Evolutionary conservation across 2,888 invertebrate species (phyloP).

Genomic region (Marronus borbonicus): DNA sequence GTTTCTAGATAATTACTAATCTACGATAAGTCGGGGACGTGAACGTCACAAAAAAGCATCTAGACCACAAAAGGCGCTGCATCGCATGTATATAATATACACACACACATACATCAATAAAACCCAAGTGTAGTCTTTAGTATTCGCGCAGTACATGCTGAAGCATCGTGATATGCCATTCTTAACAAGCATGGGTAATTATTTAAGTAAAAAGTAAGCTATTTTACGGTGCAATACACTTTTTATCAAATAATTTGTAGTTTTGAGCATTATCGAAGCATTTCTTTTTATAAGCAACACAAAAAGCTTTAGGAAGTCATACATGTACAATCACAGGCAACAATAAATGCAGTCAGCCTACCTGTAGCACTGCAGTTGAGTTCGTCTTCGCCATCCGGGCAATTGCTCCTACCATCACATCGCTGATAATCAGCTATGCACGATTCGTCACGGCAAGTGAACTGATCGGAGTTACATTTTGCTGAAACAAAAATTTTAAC

Average conservation of each 20-base stretch:
- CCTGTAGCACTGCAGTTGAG: constrained; percentile 68
- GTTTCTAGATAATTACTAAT: constrained; percentile 23
- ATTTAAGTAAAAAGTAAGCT: neutral
- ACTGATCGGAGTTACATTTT: constrained; percentile 63
- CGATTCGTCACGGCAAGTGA: constrained; percentile 73
- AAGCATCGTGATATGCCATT: no score
- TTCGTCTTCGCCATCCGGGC: constrained; percentile 77
- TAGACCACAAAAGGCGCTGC: constrained; percentile 17
- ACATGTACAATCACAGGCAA: neutral
- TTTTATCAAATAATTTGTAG: neutral
- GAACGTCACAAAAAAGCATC: constrained; percentile 30
- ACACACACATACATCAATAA: constrained; percentile 10
- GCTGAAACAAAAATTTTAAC: constrained; percentile 43
- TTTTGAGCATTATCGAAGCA: constrained; percentile 7
- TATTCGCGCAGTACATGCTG: constrained; percentile 8
- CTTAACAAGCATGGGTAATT: constrained; percentile 12
- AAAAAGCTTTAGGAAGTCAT: neutral
- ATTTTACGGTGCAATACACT: neutral
- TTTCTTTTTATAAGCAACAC: constrained; percentile 18
- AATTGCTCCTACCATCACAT: constrained; percentile 77
- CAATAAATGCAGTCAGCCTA: constrained; percentile 34
- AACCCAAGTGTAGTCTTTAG: neutral
- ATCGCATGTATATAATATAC: neutral
- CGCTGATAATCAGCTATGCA: constrained; percentile 73
- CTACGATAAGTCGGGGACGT: constrained; percentile 11